phyloP scores from a whole-genome alignment of 2,113 vertebrate species.

The Tympanuchus pallidicinctus region DNA sequence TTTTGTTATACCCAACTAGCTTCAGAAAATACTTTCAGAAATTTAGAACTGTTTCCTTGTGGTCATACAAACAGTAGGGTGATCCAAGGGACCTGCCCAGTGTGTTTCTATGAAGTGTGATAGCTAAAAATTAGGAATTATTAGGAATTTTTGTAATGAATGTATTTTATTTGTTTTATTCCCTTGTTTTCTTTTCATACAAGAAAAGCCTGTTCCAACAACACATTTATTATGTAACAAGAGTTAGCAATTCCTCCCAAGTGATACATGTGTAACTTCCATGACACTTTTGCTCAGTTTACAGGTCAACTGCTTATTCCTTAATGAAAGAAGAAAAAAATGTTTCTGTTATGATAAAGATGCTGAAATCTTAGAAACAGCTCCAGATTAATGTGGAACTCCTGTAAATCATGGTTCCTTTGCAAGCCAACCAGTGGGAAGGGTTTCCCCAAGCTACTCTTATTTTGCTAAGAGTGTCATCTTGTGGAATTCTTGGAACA shows the following conservation, averaged over 20 bases:
- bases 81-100: neutral
- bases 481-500: conserved; percentile 66
- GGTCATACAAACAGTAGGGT: neutral
- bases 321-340: conserved; percentile 31
- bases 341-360: neutral
- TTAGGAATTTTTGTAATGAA: neutral
- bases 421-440: neutral
- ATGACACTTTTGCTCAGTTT: neutral
- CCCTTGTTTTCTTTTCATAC: neutral
- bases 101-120: neutral
- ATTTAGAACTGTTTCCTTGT: neutral
- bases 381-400: neutral
- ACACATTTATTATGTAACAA: conserved; percentile 9
- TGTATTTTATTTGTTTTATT: neutral
- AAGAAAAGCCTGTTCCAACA: neutral
- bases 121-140: neutral
- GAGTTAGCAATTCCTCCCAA: conserved; percentile 40
- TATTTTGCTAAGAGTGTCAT: conserved; percentile 69
- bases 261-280: neutral
- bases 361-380: conserved; percentile 32
- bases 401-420: neutral
- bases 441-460: conserved; percentile 23
- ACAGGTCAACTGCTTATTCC: neutral
- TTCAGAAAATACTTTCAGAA: neutral
- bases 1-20: neutral